Percentiles rank a stretch among this genome's conserved stretches.
These are phyloP conservation scores for Pseudorectes ferrugineus DNA, from an alignment of 2,113 vertebrate species.

Conservation along the genomic window DNA sequence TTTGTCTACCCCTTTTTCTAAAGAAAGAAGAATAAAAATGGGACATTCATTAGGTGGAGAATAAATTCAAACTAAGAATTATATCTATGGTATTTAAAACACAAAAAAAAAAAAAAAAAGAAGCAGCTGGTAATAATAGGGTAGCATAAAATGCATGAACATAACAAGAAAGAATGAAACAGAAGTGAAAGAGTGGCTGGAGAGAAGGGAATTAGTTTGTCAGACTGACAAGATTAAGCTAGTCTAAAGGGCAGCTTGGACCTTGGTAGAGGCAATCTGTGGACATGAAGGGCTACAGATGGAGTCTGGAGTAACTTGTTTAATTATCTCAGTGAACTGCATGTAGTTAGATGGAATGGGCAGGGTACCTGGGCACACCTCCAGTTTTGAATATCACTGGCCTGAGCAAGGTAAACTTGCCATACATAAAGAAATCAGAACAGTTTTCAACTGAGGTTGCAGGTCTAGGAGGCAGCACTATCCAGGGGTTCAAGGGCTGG, in stretches of 20 bases:
- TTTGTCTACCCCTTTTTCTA: constrained; percentile 88
- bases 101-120: background rate
- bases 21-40: constrained; percentile 16
- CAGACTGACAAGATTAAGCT: background rate
- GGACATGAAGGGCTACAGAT: background rate
- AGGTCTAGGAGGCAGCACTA: background rate
- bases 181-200: background rate
- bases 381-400: background rate
- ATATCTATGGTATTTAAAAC: background rate
- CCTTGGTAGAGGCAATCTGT: background rate
- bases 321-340: background rate
- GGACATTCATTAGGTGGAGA: background rate
- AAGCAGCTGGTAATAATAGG: background rate
- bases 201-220: background rate
- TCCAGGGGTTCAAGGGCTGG: background rate
- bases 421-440: background rate
- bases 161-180: background rate
- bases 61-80: background rate
- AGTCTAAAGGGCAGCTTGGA: background rate
- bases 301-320: background rate
- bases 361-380: background rate
- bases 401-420: background rate
- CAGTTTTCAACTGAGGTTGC: background rate
- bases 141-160: background rate
- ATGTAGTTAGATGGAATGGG: background rate